These are phyloP conservation scores for Ephialtes manifestator DNA, from an alignment of 2,888 invertebrate species.

Conservation along the genomic window DNA sequence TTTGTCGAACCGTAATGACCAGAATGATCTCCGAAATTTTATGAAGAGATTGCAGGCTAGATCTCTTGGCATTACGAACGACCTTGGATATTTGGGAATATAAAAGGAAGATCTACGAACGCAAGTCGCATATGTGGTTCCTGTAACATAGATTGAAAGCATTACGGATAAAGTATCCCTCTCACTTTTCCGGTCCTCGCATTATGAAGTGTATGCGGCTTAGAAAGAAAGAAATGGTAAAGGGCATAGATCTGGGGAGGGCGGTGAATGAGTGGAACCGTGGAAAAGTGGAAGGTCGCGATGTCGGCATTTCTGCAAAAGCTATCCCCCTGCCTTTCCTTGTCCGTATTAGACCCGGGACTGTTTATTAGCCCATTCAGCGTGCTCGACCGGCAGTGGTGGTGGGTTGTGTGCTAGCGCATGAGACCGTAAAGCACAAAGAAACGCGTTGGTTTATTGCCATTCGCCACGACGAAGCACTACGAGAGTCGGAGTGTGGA, in stretches of 20 bases:
- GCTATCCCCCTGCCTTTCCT: conserved; percentile 40
- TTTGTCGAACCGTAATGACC: too few relatives aligned
- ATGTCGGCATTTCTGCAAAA: conserved; percentile 54
- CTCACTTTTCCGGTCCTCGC: too few relatives aligned
- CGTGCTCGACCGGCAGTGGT: conserved; percentile 67
- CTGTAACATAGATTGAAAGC: background rate
- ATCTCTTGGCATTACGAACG: background rate
- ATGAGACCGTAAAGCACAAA: conserved; percentile 75
- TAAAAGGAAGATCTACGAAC: background rate
- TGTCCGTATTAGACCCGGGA: conserved; percentile 73
- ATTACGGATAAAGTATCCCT: background rate
- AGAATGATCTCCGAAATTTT: too few relatives aligned
- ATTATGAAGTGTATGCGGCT: background rate
- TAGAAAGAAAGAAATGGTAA: background rate
- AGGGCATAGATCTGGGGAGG: background rate
- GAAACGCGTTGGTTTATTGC: conserved; percentile 76
- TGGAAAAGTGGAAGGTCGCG: conserved; percentile 52
- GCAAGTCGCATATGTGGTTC: background rate
- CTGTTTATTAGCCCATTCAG: conserved; percentile 79
- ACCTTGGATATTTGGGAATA: background rate
- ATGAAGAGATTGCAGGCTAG: too few relatives aligned
- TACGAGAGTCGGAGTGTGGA: conserved; percentile 68
- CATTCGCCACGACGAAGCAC: conserved; percentile 63
- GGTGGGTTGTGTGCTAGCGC: conserved; percentile 22
- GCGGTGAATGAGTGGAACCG: conserved; percentile 9